These are phyloP conservation scores for Helicoverpa zea DNA, from an alignment of 1,140 invertebrate genomes.

Conservation along the genomic window DNA sequence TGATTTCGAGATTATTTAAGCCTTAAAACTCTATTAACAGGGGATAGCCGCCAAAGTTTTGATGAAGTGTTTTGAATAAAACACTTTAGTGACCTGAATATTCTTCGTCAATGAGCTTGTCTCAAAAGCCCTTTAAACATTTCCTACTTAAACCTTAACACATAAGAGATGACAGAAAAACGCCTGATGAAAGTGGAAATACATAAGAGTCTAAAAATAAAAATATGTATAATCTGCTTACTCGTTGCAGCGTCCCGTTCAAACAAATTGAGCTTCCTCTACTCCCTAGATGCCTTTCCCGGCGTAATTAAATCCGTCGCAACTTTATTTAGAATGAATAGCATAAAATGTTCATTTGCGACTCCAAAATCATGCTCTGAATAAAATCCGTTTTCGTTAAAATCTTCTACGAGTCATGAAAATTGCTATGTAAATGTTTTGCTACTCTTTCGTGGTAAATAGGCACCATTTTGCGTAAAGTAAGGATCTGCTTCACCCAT, in stretches of 20 bases:
- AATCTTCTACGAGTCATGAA: no score
- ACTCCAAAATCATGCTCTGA: background rate
- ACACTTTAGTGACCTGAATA: background rate
- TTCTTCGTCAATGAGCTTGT: background rate
- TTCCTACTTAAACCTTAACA: no score
- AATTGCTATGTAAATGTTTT: no score
- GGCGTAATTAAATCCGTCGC: conserved; percentile 18
- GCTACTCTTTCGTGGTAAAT: no score
- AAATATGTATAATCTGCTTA: conserved; percentile 1
- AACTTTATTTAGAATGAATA: conserved; percentile 23
- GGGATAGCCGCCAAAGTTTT: no score
- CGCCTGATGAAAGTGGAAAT: no score
- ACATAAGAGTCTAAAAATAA: conserved; percentile 4
- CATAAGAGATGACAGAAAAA: no score
- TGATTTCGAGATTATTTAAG: background rate
- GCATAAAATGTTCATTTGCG: conserved; percentile 3
- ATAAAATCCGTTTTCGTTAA: no score
- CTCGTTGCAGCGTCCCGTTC: background rate
- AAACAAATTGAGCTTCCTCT: conserved; percentile 23
- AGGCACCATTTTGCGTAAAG: no score
- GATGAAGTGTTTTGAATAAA: no score
- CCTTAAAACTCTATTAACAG: background rate
- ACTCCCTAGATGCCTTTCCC: conserved; percentile 20
- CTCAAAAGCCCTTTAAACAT: no score
- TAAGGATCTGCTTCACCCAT: no score